Evolutionary conservation across 2,888 invertebrate species (phyloP), one percentile per base, ranked within the genome.

Genomic region (Anoncus sp.): DNA sequence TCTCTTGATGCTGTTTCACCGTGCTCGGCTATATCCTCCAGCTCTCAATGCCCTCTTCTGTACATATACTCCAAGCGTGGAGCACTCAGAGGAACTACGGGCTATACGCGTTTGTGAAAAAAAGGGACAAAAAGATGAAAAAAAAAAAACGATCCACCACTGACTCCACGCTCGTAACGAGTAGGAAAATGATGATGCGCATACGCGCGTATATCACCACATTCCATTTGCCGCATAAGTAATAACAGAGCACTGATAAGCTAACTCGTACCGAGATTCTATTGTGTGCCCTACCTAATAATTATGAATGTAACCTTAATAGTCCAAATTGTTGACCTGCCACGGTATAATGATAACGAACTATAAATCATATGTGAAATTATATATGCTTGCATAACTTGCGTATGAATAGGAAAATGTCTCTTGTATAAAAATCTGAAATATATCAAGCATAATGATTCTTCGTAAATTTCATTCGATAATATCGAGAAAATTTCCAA

Each of bases 31-130:
- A 66, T 53, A 66, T 72, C 72, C 60, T 72, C 65, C 47, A 53
- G 24, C 55, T 62, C 72, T 73, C 72, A 20, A 55, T 63, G 67
- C 60, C 53, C 35, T 38, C 40, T 63, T 73, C 63, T 63, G 67
- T 69, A 69, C 67, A 69, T 67, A 72, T 47, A 73, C 77, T 73
- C 63, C 62, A 69, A 72, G 53, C 67, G 43, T n/a, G 67, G 20
- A 22, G 63, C 55, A 63, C 67, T 69, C 62, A 40, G 57, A 60
- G 67, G 67, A 75, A 47, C 57, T 63, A 57, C 72, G 10, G 38
- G 66, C 60, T 40, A 69, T 57, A 47, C 35, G 22, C 63, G 62
- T 57, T 73, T 57, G 63, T 55, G 18, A 60, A 67, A 62, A 60
- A 72, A 45, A 31, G 31, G 47, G 57, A 62, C 12, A 22, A 43